phyloP scores from a whole-genome alignment of 2,113 vertebrate species.

The Clarias magur region DNA sequence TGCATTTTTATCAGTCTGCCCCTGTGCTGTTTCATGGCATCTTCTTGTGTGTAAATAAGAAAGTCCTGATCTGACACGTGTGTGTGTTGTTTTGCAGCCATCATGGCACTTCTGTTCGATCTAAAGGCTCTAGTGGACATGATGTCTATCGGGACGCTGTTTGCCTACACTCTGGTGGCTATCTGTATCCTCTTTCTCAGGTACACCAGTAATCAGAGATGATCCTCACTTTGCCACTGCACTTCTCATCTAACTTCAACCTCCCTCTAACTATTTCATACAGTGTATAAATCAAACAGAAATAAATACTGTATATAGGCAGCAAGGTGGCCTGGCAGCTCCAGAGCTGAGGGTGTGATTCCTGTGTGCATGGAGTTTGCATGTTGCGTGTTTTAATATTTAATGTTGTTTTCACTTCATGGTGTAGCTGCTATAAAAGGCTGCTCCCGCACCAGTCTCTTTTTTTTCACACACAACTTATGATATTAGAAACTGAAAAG shows the following conservation, averaged over 20 bases:
- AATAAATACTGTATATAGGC: no score
- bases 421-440: background rate
- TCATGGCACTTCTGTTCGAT: slow-evolving; percentile 90
- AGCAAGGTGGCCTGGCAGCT: no score
- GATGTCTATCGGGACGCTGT: slow-evolving; percentile 94
- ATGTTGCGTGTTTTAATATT: background rate
- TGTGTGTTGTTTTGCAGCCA: slow-evolving; percentile 68
- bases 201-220: slow-evolving; percentile 62
- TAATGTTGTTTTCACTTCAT: background rate
- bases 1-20: background rate
- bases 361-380: no score
- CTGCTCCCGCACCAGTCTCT: background rate
- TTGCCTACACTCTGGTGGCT: slow-evolving; percentile 91
- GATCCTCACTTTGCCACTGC: background rate
- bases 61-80: background rate
- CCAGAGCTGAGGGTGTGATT: no score
- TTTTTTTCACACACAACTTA: background rate
- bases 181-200: slow-evolving; percentile 93
- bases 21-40: background rate
- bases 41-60: background rate
- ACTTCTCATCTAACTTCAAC: background rate
- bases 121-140: slow-evolving; percentile 89
- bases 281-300: background rate
- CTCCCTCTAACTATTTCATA: background rate
- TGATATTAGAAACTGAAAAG: no score